Conservation (phyloP, 2,888 invertebrate genomes). For the Tetranychus truncatus region DNA sequence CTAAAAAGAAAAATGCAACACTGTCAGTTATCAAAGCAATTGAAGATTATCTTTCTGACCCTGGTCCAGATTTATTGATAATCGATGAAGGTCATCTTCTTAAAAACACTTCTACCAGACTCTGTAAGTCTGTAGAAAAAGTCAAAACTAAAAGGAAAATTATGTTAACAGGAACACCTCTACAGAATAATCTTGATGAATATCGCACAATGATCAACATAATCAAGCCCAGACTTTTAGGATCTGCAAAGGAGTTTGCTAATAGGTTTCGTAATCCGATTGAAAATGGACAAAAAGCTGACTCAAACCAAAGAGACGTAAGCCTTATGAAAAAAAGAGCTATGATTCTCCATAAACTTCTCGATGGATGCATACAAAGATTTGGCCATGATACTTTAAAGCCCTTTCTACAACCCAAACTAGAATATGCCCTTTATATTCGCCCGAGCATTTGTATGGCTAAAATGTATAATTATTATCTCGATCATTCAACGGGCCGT, state of each 20-base stretch:
- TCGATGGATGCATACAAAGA: conserved; percentile 76
- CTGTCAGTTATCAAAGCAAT: conserved; percentile 45
- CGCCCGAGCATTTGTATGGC: conserved; percentile 61
- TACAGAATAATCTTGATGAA: conserved; percentile 89
- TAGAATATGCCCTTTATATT: conserved; percentile 56
- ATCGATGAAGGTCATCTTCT: conserved; percentile 95
- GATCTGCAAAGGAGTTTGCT: conserved; percentile 76
- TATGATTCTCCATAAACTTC: conserved; percentile 81
- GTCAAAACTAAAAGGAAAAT: conserved; percentile 69
- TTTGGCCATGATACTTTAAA: conserved; percentile 78
- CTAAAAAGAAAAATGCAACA: conserved; percentile 41
- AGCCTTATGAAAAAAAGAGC: conserved; percentile 77
- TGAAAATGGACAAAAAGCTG: conserved; percentile 81
- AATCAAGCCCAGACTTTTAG: conserved; percentile 83
- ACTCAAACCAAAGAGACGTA: conserved; percentile 76
- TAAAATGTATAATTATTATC: conserved; percentile 57
- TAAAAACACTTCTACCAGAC: conserved; percentile 76
- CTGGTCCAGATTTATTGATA: conserved; percentile 78
- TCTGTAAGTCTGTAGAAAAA: conserved; percentile 67
- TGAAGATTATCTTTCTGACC: conserved; percentile 55
- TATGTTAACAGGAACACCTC: conserved; percentile 87
- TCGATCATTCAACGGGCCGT: conserved; percentile 45
- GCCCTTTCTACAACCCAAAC: conserved; percentile 83
- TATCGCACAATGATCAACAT: conserved; percentile 98
- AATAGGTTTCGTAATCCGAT: conserved; percentile 94